phyloP scores from a whole-genome alignment of 2,888 invertebrate species.

The Nomada fabriciana region DNA sequence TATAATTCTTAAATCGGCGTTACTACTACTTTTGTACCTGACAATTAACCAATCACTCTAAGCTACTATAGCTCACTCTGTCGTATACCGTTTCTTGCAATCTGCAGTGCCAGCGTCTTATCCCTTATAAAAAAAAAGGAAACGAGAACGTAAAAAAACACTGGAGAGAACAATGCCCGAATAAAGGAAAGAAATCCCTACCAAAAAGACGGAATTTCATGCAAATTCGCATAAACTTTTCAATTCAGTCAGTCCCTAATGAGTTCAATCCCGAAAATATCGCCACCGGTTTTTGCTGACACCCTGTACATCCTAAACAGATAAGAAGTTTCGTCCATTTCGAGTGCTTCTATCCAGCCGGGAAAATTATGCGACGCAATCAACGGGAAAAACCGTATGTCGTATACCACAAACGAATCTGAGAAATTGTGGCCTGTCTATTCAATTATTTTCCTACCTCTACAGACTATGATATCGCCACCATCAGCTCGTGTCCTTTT shows the following conservation, averaged over 20 bases:
- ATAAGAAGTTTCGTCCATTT: slow-evolving; percentile 1
- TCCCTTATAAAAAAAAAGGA: not conserved
- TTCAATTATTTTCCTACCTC: slow-evolving; percentile 65
- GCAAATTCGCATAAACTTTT: slow-evolving; percentile 9
- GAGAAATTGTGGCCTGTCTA: slow-evolving; percentile 35
- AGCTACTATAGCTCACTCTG: not conserved
- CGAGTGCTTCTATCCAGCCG: not conserved
- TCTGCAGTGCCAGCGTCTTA: not conserved
- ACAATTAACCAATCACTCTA: not conserved
- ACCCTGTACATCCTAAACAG: not conserved
- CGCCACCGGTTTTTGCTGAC: not conserved
- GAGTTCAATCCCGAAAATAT: slow-evolving; percentile 9
- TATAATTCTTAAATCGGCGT: no score
- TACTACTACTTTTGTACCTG: not conserved
- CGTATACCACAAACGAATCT: slow-evolving; percentile 34
- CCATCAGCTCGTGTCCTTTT: slow-evolving; percentile 2
- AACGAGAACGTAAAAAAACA: not conserved
- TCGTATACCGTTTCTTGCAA: not conserved
- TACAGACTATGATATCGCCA: slow-evolving; percentile 26
- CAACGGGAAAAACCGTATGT: slow-evolving; percentile 11
- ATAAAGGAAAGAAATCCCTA: slow-evolving; percentile 1
- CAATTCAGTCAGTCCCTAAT: not conserved
- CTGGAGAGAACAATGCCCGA: not conserved
- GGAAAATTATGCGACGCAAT: not conserved
- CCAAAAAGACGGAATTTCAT: not conserved